phyloP scores from a whole-genome alignment of 2,797 vertebrate genomes.

The Phoebastria nigripes region DNA sequence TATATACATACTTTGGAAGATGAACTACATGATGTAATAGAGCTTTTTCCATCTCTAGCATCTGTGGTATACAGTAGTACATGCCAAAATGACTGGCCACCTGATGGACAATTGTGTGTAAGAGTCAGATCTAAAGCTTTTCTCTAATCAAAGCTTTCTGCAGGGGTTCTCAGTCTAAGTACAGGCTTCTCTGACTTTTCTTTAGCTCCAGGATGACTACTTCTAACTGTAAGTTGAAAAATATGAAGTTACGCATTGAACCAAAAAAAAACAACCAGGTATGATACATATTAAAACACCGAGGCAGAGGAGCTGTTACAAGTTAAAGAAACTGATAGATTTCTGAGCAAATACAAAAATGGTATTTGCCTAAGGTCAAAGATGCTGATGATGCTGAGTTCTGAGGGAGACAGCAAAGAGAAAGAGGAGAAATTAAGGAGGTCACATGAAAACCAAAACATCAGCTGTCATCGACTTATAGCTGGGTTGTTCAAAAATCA shows the following conservation, averaged over 20 bases:
- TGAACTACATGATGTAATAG: not conserved
- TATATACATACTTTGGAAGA: not conserved
- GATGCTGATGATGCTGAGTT: not conserved
- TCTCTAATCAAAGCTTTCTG: constrained; percentile 51
- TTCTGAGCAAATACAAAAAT: not conserved
- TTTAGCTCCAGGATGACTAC: constrained; percentile 7
- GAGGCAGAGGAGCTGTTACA: not conserved
- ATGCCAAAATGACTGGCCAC: not conserved
- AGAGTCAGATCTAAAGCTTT: constrained; percentile 28
- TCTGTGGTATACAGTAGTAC: not conserved
- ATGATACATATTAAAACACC: not conserved
- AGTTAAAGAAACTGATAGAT: not conserved
- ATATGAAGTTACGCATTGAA: not conserved
- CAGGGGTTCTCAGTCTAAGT: constrained; percentile 17
- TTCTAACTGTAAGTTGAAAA: constrained; percentile 24
- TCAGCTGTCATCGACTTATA: not conserved
- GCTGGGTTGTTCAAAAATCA: not conserved
- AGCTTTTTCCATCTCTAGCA: not conserved
- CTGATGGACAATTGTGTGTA: not conserved
- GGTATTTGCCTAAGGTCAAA: not conserved
- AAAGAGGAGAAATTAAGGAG: not conserved
- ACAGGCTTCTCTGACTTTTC: constrained; percentile 26
- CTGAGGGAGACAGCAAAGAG: not conserved
- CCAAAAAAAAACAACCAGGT: not conserved
- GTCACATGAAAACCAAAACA: not conserved